Conservation (phyloP, 2,888 invertebrate species). For the Gordius sp. region DNA sequence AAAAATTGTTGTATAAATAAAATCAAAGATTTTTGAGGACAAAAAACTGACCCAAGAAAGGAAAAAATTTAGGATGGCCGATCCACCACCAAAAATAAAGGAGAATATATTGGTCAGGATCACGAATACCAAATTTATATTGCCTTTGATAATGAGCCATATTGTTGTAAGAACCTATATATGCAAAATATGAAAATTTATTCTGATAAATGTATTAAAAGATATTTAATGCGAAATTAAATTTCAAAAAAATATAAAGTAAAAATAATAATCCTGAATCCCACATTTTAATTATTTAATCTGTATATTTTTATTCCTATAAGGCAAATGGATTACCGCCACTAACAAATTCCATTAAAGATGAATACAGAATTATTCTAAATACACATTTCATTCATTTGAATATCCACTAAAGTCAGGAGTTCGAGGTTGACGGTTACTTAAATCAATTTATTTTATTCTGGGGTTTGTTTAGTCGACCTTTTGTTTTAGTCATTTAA, state of each 20-base stretch:
- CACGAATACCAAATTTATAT: background rate
- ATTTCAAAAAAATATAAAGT: background rate
- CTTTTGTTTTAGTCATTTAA: too few species aligned
- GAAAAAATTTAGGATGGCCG: constrained; percentile 4
- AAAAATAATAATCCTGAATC: background rate
- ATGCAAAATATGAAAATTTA: background rate
- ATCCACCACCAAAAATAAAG: constrained; percentile 3
- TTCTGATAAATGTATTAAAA: background rate
- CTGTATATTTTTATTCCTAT: too few species aligned
- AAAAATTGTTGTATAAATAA: background rate
- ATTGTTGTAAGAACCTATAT: background rate
- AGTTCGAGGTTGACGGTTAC: too few species aligned
- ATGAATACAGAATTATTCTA: too few species aligned
- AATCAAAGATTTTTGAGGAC: background rate
- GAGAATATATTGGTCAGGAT: background rate
- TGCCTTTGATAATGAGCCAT: constrained; percentile 10
- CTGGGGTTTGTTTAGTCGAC: too few species aligned
- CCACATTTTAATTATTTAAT: too few species aligned
- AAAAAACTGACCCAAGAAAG: constrained; percentile 5
- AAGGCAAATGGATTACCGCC: too few species aligned
- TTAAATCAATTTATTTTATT: too few species aligned
- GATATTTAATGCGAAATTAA: background rate
- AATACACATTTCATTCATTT: too few species aligned
- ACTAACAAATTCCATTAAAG: too few species aligned
- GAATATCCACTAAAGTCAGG: too few species aligned